These are phyloP conservation scores for Cordilura impudica DNA, from an alignment of 2,888 invertebrate genomes.

Conservation along the genomic window DNA sequence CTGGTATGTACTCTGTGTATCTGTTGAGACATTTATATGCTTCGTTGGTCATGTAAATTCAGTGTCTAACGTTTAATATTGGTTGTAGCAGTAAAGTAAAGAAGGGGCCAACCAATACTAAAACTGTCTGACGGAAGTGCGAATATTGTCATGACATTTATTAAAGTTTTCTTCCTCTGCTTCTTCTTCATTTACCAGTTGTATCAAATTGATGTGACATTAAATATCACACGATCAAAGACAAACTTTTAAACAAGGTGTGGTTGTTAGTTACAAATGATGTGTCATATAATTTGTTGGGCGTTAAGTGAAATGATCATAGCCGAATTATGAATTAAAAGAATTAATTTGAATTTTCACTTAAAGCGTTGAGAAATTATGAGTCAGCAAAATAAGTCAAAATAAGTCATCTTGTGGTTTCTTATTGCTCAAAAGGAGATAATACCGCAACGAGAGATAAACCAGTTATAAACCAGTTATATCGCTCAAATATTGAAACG, in stretches of 20 bases:
- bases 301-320: not conserved
- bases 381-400: too few relatives aligned
- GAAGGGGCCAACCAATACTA: constrained; percentile 3
- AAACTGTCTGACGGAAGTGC: constrained; percentile 46
- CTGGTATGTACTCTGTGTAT: not conserved
- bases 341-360: too few relatives aligned
- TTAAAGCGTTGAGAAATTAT: too few relatives aligned
- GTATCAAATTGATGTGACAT: not conserved
- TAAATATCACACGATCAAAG: not conserved
- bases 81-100: not conserved
- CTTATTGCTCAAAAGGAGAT: too few relatives aligned
- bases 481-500: too few relatives aligned
- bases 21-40: constrained; percentile 55
- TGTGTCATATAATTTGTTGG: not conserved
- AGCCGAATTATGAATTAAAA: too few relatives aligned
- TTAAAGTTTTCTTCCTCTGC: not conserved
- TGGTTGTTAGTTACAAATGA: not conserved
- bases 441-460: too few relatives aligned
- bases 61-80: constrained; percentile 31
- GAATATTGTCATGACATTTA: constrained; percentile 37
- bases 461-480: too few relatives aligned
- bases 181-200: not conserved
- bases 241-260: not conserved
- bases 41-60: constrained; percentile 56
- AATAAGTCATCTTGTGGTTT: too few relatives aligned